Conservation (phyloP, 2,888 invertebrate species). For the Macrosiphum euphorbiae region DNA sequence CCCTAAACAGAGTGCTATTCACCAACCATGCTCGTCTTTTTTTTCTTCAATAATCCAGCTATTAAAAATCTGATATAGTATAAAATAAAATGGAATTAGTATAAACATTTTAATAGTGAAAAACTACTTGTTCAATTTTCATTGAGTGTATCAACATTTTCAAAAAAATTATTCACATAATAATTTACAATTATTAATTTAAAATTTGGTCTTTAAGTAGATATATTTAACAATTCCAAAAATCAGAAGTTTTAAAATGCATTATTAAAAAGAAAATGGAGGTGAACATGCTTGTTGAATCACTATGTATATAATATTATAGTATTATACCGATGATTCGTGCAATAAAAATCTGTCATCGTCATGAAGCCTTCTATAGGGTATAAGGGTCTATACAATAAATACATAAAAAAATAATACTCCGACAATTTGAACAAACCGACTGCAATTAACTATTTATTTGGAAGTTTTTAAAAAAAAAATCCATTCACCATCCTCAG, state of each 20-base stretch:
- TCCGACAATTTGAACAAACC: background rate
- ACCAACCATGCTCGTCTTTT: too few relatives aligned
- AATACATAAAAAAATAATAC: background rate
- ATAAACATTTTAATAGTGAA: too few relatives aligned
- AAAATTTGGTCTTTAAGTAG: too few relatives aligned
- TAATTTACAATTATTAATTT: background rate
- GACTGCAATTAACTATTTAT: background rate
- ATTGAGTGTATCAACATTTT: too few relatives aligned
- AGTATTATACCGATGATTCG: background rate
- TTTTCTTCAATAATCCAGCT: too few relatives aligned
- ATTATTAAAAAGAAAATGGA: background rate
- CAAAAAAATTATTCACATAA: background rate
- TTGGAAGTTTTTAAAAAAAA: background rate
- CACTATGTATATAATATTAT: background rate
- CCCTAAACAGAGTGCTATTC: too few relatives aligned
- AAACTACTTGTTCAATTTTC: too few relatives aligned
- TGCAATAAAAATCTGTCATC: background rate
- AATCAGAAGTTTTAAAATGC: background rate
- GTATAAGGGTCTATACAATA: background rate
- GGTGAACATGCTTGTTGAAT: background rate
- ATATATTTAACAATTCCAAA: background rate
- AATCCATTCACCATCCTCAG: background rate
- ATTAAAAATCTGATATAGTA: too few relatives aligned
- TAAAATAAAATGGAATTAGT: too few relatives aligned
- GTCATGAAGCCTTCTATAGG: background rate